Evolutionary conservation across 1,140 invertebrate genomes (phyloP).

Genomic region (roundworm (Caenorhabditis elegans)): DNA sequence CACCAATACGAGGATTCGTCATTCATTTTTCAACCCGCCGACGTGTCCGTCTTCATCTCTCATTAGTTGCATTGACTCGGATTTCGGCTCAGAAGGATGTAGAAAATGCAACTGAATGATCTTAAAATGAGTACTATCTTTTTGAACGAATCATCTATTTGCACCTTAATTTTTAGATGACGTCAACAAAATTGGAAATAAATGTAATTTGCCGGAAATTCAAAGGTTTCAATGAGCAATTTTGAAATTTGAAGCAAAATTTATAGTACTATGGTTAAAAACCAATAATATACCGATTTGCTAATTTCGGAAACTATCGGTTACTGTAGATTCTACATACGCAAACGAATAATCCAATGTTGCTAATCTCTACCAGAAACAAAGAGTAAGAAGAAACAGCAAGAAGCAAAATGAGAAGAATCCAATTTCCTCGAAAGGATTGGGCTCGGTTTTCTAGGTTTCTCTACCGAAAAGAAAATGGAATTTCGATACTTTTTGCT

Average conservation of each 20-base stretch:
- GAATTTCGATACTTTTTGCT: neutral
- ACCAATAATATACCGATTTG: too few relatives aligned
- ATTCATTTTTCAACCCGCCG: neutral
- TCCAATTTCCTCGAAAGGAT: neutral
- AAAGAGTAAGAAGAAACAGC: neutral
- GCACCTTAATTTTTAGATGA: neutral
- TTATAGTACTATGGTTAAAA: too few relatives aligned
- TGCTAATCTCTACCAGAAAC: neutral
- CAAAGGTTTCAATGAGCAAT: too few relatives aligned
- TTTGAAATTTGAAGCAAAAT: too few relatives aligned
- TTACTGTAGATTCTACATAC: too few relatives aligned
- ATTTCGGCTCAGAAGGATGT: neutral
- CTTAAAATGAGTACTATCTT: neutral
- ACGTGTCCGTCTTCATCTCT: neutral
- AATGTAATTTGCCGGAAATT: neutral
- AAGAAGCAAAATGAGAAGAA: neutral
- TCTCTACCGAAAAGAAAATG: neutral
- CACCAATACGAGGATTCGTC: slow-evolving; percentile 1
- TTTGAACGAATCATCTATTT: neutral
- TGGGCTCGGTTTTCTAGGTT: neutral
- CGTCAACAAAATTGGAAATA: too few relatives aligned
- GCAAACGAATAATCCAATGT: neutral
- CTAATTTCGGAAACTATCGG: too few relatives aligned
- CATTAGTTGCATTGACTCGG: neutral
- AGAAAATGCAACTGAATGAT: neutral